Base-by-base conservation (phyloP, 2,888 invertebrate species). In the Ichneumon xanthorius region DNA sequence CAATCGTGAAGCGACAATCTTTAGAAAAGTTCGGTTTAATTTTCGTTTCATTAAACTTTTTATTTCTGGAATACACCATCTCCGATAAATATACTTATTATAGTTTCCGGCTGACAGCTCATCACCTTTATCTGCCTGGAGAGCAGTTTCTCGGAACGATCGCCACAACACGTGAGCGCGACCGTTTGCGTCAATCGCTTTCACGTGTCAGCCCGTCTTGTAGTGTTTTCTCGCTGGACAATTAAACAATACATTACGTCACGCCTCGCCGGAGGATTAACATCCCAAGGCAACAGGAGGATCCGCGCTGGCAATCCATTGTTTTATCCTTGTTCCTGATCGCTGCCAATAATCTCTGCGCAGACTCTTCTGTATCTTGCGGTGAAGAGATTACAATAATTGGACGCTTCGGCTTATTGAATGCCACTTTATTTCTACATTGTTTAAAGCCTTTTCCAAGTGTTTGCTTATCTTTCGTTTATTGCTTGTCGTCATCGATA, bases 231-330 rank as follows among this genome's bases (percentile, higher is more conserved):
- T 80, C 82, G 61, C 45, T 67, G 67, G 71, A 30, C 67, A 80
- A 80, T 84, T 78, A 81, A 86, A 82, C 80, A 82, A 80, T 82
- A 72, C 80, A 88, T 87, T 88, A 77, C 83, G 73, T 87, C 82
- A 84, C 55, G 37, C 76, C 48, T 73, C 48, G 71, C 55, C 65
- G 80, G 67, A 33, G 33, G 45, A 45, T 45, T 45, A 14, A 14
- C 45, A 45, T 45, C 45, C 45, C 45, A 45, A 45, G 45, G 45
- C 45, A 45, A 45, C 14, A 14, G 14, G 14, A 11, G 3, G 11
- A 14, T 45, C 45, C 45, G 3, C 3, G 45, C 14, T 45, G 14
- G 45, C 3, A 45, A 3, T 45, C 14, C 45, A 14, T 45, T 45
- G 11, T 4, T 14, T 45, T 14, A 45, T 45, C 45, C 45, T 45